Base-by-base conservation (phyloP, 2,113 vertebrate species). In the Centropus unirufus region DNA sequence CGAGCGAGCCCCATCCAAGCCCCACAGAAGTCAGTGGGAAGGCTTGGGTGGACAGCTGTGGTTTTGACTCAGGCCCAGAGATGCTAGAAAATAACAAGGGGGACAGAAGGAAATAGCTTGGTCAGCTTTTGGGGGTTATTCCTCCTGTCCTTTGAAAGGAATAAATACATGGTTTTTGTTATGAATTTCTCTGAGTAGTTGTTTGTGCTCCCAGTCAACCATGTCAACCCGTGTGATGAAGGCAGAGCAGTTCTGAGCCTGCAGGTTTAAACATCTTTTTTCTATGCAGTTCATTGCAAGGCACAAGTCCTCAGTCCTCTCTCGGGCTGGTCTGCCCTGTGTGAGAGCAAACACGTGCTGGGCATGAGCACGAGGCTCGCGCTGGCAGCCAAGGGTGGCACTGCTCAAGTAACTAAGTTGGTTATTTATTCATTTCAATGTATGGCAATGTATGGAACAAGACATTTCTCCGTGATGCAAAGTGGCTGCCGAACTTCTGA, bases 11-110 rank as follows among this genome's bases (percentile, higher is more conserved):
- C 24, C 40, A 40, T 79, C 75, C 90, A n/a, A 82, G 42, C 54
- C 63, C 75, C 83, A 76, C 36, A 80, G 63, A 84, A 92, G 61
- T 46, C 83, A 84, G 49, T n/a, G 88, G 74, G 61, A 84, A 81
- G 39, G 16, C 58, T 72, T 61, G 63, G n/a, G 40, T 82, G 70
- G 70, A 36, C 82, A 52, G 72, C 63, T 87, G 78, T 27, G 44
- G 66, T 58, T 83, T 59, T 87, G 54, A 74, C 40, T 92, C 42
- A 13, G 32, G 15, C 42, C 70, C 58, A 87, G 74, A 69, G 51
- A 69, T 52, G 61, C n/a, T 15, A 40, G 67, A 80, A 91, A 92
- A 91, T 89, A 79, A 76, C 62, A 85, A 91, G 89, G 59, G 15
- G 6, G 30, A 46, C 69, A 76, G 87, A 87, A 92, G 67, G 14